These are phyloP conservation scores for Synergus japonicus DNA, from an alignment of 2,888 invertebrate genomes.

Conservation along the genomic window DNA sequence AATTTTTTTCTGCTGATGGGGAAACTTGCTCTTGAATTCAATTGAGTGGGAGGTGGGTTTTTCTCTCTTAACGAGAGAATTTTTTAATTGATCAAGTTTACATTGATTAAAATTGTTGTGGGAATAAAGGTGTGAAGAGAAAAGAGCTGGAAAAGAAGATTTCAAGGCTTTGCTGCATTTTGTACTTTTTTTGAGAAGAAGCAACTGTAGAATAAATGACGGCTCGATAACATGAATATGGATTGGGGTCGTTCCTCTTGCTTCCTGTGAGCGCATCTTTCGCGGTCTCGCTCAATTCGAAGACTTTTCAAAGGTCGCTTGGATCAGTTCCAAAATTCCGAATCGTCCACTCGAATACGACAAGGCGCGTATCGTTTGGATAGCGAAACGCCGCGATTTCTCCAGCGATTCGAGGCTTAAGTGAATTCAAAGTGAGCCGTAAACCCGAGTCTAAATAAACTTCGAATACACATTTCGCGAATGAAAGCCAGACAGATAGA, in stretches of 20 bases:
- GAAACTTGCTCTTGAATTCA: too few species aligned
- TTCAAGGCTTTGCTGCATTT: not conserved
- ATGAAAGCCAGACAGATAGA: slow-evolving; percentile 57
- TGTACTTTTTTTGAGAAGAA: too few species aligned
- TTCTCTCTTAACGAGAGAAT: too few species aligned
- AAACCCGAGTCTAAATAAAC: slow-evolving; percentile 74
- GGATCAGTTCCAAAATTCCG: slow-evolving; percentile 73
- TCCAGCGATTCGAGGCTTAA: slow-evolving; percentile 69
- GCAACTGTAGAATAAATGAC: not conserved
- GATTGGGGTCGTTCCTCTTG: slow-evolving; percentile 42
- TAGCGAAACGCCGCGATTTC: slow-evolving; percentile 63
- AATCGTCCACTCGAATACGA: slow-evolving; percentile 65
- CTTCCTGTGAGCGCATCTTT: slow-evolving; percentile 52
- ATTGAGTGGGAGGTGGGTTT: too few species aligned
- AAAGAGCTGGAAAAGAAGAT: not conserved
- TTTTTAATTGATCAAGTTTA: too few species aligned
- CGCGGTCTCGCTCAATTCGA: slow-evolving; percentile 53
- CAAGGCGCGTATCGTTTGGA: slow-evolving; percentile 49
- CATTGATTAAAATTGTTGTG: too few species aligned
- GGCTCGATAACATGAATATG: slow-evolving; percentile 13
- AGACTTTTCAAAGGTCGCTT: slow-evolving; percentile 75
- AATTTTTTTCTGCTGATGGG: not conserved
- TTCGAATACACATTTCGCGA: slow-evolving; percentile 59
- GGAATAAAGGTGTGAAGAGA: too few species aligned
- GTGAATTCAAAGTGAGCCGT: slow-evolving; percentile 74